Evolutionary conservation across 2,797 vertebrate species (phyloP), one percentile per base, ranked within the genome.

Genomic region (Mus caroli): DNA sequence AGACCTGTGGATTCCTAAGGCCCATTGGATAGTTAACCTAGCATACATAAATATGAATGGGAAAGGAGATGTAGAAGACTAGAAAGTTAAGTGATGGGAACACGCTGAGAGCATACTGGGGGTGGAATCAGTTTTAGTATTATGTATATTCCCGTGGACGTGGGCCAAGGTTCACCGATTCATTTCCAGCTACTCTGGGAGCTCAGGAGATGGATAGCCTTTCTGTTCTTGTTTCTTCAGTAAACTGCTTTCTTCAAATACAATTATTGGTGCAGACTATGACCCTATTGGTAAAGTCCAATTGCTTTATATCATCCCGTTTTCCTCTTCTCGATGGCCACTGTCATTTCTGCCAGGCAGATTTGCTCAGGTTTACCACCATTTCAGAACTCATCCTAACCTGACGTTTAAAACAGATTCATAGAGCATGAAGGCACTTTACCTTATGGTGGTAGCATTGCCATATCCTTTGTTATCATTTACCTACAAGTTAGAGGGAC

Each of bases 321-420:
- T 0, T 93, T 20, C 9, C 73, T 97, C 60, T 91, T 96, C 83
- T 96, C 97, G 95, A 84, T 37, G 97, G 92, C 97, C 96, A 90
- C 1, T 97, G 97, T 96, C 62, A 92, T 62, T 97, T 98, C 80
- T 43, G 91, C 71, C 88, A 94, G 97, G 79, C 90, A 97, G 43
- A 97, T 98, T 97, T 98, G 83, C 96, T 97, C 94, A 96, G 77
- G 78, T 64, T 98, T 95, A 97, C 92, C 94, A 96, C 64, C 80
- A 73, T 52, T 94, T 97, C 92, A 46, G 91, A 88, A 60, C 9
- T n/a, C 24, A 87, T n/a, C 34, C 26, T 86, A 88, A 97, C 43
- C 87, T 97, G 34, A 73, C 58, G 94, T 75, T 83, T 78, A 94
- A 3, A 73, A 58, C 86, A 94, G 95, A 73, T 92, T 14, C 0